phyloP scores from a whole-genome alignment of 2,888 invertebrate species.

The Baccha elongata region DNA sequence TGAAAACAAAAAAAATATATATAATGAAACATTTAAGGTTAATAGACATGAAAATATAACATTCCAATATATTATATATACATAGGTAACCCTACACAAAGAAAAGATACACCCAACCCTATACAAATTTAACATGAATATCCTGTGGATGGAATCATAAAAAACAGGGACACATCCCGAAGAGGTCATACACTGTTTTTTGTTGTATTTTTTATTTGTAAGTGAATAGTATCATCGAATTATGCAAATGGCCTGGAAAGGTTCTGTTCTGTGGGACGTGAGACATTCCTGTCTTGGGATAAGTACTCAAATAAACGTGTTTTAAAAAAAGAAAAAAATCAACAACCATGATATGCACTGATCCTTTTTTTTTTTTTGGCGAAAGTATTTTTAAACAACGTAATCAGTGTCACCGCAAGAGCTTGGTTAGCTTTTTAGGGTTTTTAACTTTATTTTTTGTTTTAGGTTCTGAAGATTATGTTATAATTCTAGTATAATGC shows the following conservation, averaged over 20 bases:
- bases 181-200: neutral
- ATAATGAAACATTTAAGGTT: constrained; percentile 41
- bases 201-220: constrained; percentile 6
- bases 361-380: constrained; percentile 48
- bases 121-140: neutral
- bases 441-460: constrained; percentile 2
- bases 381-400: constrained; percentile 42
- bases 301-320: constrained; percentile 45
- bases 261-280: neutral
- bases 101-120: constrained; percentile 7
- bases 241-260: constrained; percentile 59
- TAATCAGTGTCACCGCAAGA: constrained; percentile 68
- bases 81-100: neutral
- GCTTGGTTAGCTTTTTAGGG: constrained; percentile 23
- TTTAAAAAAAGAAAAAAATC: constrained; percentile 1
- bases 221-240: constrained; percentile 62
- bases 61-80: constrained; percentile 47
- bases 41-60: constrained; percentile 38
- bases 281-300: constrained; percentile 7
- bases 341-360: constrained; percentile 56
- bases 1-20: constrained; percentile 81
- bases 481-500: constrained; percentile 58
- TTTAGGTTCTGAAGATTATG: constrained; percentile 43
- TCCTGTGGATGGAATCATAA: neutral
- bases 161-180: constrained; percentile 28